Evolutionary conservation across 1,140 invertebrate genomes (phyloP).

Genomic region (Lepidotrigona ventralis): DNA sequence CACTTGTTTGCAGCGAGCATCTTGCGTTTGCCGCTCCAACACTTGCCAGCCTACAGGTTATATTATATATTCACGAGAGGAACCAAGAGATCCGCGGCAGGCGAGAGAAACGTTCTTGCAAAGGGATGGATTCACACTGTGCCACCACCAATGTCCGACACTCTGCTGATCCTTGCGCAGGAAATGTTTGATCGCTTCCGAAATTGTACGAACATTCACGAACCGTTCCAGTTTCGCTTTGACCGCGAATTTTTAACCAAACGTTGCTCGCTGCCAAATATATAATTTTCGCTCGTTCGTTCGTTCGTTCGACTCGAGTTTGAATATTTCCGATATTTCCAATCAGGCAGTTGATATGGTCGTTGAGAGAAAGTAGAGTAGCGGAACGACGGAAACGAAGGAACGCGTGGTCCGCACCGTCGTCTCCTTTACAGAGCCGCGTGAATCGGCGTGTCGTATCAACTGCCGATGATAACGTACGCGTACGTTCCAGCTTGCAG

Average conservation of each 20-base stretch:
- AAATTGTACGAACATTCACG: conserved; percentile 35
- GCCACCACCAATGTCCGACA: background rate
- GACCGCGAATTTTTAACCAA: conserved; percentile 3
- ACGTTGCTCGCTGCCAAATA: too few species aligned
- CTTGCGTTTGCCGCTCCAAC: background rate
- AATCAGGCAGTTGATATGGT: too few species aligned
- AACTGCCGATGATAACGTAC: conserved; percentile 5
- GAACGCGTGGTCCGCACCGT: too few species aligned
- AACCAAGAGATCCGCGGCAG: background rate
- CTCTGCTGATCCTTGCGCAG: conserved; percentile 34
- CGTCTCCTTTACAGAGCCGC: background rate
- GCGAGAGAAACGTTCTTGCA: conserved; percentile 18
- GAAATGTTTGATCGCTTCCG: conserved; percentile 7
- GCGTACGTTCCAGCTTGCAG: background rate
- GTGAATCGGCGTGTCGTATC: too few species aligned
- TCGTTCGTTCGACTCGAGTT: too few species aligned
- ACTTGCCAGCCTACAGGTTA: background rate
- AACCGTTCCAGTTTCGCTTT: background rate
- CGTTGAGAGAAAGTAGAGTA: background rate
- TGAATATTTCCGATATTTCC: background rate
- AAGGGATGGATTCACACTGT: conserved; percentile 55
- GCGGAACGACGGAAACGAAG: too few species aligned
- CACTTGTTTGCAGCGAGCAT: conserved; percentile 55
- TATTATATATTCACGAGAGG: background rate
- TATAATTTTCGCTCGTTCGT: background rate